Conservation (phyloP, 2,113 vertebrate genomes). For the Copsychus sechellarum region DNA sequence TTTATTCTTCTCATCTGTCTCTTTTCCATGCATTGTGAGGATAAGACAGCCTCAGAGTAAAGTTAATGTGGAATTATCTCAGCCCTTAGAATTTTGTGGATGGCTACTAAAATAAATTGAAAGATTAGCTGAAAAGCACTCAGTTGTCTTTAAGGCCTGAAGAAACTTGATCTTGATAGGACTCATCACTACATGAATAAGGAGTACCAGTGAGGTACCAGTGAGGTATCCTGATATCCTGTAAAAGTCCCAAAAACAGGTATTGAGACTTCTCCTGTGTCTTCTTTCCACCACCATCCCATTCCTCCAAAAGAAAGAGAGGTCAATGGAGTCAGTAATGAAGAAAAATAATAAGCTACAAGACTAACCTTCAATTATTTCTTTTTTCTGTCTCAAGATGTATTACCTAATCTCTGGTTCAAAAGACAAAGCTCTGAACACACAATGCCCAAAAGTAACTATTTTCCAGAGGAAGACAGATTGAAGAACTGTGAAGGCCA, state of each 20-base stretch:
- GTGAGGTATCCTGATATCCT: not conserved
- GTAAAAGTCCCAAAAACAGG: not conserved
- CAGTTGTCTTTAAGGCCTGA: not conserved
- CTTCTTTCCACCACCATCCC: not conserved
- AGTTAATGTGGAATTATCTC: not conserved
- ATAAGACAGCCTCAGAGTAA: not conserved
- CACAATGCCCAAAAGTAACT: not conserved
- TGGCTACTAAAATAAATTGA: not conserved
- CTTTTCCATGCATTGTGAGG: not conserved
- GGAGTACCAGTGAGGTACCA: not conserved
- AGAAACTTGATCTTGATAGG: not conserved
- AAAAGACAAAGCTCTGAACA: not conserved
- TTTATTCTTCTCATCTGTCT: not conserved
- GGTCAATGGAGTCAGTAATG: not conserved
- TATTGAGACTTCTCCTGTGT: not conserved
- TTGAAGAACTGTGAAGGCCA: not conserved
- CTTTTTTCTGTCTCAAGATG: not conserved
- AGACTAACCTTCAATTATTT: not conserved
- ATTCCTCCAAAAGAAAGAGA: too few relatives aligned
- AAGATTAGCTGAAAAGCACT: not conserved
- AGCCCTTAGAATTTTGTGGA: not conserved
- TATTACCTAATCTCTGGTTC: not conserved
- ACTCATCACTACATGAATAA: not conserved
- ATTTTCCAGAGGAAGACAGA: not conserved
- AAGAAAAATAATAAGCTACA: not conserved